A percentile compares a stretch with the other conserved stretches of the same genome.
phyloP scores from a whole-genome alignment of 2,888 invertebrate genomes.

The Empis livida region DNA sequence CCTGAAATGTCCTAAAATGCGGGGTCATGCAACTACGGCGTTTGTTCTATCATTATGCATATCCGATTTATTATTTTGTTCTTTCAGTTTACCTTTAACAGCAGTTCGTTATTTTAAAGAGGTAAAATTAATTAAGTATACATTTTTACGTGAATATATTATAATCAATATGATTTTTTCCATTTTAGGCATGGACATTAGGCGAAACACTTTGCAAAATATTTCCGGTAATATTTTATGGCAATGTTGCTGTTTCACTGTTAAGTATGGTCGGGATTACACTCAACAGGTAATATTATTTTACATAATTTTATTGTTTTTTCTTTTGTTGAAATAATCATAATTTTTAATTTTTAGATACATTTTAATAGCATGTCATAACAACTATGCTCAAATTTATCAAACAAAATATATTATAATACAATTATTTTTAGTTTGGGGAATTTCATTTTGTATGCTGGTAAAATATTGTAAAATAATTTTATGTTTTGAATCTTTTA shows the following conservation, averaged over 20 bases:
- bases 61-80: slow-evolving; percentile 74
- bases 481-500: background rate
- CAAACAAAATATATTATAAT: slow-evolving; percentile 55
- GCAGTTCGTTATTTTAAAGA: slow-evolving; percentile 71
- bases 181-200: slow-evolving; percentile 52
- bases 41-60: slow-evolving; percentile 77
- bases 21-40: slow-evolving; percentile 74
- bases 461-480: slow-evolving; percentile 29
- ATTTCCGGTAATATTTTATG: slow-evolving; percentile 81
- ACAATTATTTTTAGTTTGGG: slow-evolving; percentile 71
- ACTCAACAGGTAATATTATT: slow-evolving; percentile 56
- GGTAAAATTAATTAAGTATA: slow-evolving; percentile 30
- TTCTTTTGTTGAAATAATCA: no score
- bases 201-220: slow-evolving; percentile 65
- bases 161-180: background rate
- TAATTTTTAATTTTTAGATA: slow-evolving; percentile 46
- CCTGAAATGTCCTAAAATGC: slow-evolving; percentile 61
- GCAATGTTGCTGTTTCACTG: slow-evolving; percentile 76
- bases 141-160: background rate
- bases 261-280: slow-evolving; percentile 85
- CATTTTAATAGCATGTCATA: slow-evolving; percentile 69
- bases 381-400: slow-evolving; percentile 66
- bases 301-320: background rate
- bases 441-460: slow-evolving; percentile 59
- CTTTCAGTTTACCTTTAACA: slow-evolving; percentile 71